A percentile compares a stretch with the other conserved stretches of the same genome.
Conservation (phyloP, 2,888 invertebrate species). For the Gari tellinella region DNA sequence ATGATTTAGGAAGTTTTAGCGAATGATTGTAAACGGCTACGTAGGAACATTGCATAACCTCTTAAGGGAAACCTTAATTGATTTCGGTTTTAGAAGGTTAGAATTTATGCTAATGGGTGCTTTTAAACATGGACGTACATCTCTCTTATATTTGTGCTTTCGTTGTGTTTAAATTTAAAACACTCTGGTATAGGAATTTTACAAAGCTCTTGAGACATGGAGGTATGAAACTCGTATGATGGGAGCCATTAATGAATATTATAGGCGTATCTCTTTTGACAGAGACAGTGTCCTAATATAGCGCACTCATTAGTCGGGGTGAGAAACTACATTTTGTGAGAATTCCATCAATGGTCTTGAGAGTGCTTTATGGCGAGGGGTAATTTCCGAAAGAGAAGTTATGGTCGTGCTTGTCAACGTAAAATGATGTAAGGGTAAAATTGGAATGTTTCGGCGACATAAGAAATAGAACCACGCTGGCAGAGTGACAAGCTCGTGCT, state of each 20-base stretch:
- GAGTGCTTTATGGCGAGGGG: conserved; percentile 47
- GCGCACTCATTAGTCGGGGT: conserved; percentile 51
- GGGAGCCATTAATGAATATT: conserved; percentile 57
- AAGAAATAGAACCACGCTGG: too few relatives aligned
- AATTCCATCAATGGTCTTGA: conserved; percentile 35
- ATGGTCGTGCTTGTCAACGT: conserved; percentile 16
- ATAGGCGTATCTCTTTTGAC: conserved; percentile 56
- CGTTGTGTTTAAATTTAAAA: conserved; percentile 34
- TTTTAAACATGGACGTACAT: conserved; percentile 7
- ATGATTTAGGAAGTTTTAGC: conserved; percentile 28
- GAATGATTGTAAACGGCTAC: too few relatives aligned
- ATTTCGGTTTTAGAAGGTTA: conserved; percentile 31
- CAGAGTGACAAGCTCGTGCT: too few relatives aligned
- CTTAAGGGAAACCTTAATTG: conserved; percentile 22
- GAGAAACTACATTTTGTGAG: conserved; percentile 59
- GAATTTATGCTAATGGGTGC: conserved; percentile 48
- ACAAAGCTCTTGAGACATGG: conserved; percentile 29
- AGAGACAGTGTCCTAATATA: conserved; percentile 42
- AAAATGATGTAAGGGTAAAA: conserved; percentile 17
- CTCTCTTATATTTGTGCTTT: conserved; percentile 17
- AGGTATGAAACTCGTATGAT: conserved; percentile 50
- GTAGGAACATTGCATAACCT: conserved; percentile 22
- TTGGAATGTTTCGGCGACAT: conserved; percentile 3
- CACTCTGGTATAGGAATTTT: conserved; percentile 16
- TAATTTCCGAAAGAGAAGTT: conserved; percentile 18